Percentiles rank a stretch among this genome's conserved stretches.
Conservation (phyloP, 2,888 invertebrate species). For the Bombylius major region DNA sequence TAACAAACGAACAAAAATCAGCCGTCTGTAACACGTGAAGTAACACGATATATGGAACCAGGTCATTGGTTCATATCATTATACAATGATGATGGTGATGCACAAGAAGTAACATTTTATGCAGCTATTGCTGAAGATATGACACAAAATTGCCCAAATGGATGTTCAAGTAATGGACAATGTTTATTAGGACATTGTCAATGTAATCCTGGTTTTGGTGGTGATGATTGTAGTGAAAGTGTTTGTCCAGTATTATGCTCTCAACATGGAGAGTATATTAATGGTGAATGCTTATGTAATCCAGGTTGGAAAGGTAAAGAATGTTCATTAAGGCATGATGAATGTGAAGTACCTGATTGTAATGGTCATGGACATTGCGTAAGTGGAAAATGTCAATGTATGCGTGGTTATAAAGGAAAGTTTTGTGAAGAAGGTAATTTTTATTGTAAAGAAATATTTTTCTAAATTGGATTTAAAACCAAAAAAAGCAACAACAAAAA, state of each 20-base stretch:
- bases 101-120: constrained; percentile 74
- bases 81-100: constrained; percentile 90
- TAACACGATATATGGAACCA: constrained; percentile 89
- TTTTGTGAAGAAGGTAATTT: constrained; percentile 75
- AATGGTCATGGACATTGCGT: constrained; percentile 93
- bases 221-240: constrained; percentile 95
- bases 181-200: constrained; percentile 91
- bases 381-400: constrained; percentile 89
- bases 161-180: constrained; percentile 93
- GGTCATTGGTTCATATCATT: constrained; percentile 94
- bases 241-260: constrained; percentile 95
- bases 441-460: not conserved
- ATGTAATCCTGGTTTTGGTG: constrained; percentile 92
- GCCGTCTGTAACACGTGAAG: constrained; percentile 78
- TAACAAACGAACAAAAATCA: constrained; percentile 13
- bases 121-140: constrained; percentile 79
- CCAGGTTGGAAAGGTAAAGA: constrained; percentile 98
- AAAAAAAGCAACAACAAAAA: constrained; percentile 19
- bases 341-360: constrained; percentile 94
- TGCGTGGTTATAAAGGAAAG: constrained; percentile 87
- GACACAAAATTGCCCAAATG: constrained; percentile 91
- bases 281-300: constrained; percentile 94
- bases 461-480: constrained; percentile 7
- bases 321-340: constrained; percentile 86
- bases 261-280: constrained; percentile 91